Conservation (phyloP, 2,113 vertebrate genomes). For the Myiagra hebetior region DNA sequence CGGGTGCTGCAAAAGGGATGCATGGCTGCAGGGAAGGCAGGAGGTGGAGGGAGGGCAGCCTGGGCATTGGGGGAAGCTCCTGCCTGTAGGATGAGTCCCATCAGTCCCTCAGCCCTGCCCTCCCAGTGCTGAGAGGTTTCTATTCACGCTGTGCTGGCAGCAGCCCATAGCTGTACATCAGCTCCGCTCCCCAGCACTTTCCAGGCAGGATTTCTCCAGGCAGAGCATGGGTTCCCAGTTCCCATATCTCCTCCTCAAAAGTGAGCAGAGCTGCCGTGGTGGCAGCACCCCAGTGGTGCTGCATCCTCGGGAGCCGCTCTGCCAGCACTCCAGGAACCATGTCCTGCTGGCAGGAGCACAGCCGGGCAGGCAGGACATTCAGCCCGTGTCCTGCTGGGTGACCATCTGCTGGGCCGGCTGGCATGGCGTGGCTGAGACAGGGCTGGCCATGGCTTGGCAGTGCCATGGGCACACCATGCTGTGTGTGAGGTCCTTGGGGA, state of each 20-base stretch:
- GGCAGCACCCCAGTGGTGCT: background rate
- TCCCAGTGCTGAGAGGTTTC: background rate
- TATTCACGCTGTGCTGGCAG: background rate
- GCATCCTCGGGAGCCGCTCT: rapidly evolving
- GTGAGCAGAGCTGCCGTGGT: rapidly evolving
- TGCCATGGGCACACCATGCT: background rate
- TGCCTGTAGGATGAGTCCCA: background rate
- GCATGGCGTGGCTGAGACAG: background rate
- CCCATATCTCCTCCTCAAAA: background rate
- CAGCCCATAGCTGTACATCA: background rate
- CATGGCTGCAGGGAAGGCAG: background rate
- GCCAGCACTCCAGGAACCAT: background rate
- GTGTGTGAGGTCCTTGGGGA: background rate
- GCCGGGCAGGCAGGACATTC: background rate
- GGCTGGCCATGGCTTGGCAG: background rate
- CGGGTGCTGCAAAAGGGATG: rapidly evolving
- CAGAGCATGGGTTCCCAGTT: background rate
- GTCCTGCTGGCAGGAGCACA: background rate
- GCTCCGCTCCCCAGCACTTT: background rate
- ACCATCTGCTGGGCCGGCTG: background rate
- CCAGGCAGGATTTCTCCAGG: background rate
- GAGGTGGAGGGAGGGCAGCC: background rate
- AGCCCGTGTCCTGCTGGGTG: background rate
- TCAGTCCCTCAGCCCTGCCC: background rate
- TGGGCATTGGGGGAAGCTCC: background rate